A percentile compares a stretch with the other conserved stretches of the same genome.
These are phyloP conservation scores for Etia nguti DNA, from an alignment of 2,113 vertebrate species.

Conservation along the genomic window DNA sequence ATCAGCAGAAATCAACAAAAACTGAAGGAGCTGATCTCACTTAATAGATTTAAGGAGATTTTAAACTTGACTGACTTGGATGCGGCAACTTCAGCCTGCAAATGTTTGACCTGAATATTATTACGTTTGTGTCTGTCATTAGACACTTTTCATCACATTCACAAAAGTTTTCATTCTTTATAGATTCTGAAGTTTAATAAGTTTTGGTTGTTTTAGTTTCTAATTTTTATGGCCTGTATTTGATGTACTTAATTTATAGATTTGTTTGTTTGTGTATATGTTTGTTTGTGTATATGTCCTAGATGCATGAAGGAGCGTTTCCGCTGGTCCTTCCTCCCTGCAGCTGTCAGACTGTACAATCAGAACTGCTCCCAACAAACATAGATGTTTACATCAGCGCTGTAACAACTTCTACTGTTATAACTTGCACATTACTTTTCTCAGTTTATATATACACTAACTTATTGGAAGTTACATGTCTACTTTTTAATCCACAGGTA, in stretches of 20 bases:
- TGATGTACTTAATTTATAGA: not conserved
- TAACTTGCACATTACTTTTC: no score
- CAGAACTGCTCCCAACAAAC: no score
- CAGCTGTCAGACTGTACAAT: no score
- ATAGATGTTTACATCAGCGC: no score
- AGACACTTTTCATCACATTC: not conserved
- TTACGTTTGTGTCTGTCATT: not conserved
- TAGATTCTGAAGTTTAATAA: not conserved
- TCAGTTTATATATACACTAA: no score
- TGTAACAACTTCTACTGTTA: no score
- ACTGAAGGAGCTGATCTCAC: not conserved
- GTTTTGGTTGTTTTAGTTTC: not conserved
- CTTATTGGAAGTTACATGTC: no score
- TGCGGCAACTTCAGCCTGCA: not conserved
- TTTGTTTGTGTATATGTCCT: no score
- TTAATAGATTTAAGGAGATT: not conserved
- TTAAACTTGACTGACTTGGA: not conserved
- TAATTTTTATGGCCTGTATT: not conserved
- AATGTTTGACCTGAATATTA: not conserved
- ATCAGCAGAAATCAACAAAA: not conserved
- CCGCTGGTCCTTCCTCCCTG: no score
- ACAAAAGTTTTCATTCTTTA: not conserved
- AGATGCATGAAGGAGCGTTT: no score
- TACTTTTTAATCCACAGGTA: no score
- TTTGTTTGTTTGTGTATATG: not conserved